Base-by-base conservation (phyloP, 2,797 vertebrate species). In the Menidia menidia region DNA sequence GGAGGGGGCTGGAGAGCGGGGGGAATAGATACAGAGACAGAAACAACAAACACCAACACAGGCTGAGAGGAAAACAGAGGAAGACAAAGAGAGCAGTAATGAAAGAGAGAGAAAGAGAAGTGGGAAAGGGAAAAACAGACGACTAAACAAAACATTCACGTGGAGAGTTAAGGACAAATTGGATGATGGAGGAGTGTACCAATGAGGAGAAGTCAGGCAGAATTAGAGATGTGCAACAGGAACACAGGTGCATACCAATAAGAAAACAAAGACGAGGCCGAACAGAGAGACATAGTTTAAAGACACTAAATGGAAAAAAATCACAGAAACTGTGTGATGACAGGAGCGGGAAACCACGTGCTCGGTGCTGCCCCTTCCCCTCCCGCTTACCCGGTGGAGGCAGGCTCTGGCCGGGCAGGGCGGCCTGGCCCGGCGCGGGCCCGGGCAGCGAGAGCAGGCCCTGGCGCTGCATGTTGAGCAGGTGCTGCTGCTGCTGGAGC, bases 391-490 rank as follows among this genome's bases (percentile, higher is more conserved):
- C 97, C 97, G 92, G 96, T 80, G 95, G 97, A 84, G 96, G 96
- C 92, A 98, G 92, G 73, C 95, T 96, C 81, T 98, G 98, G 90
- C 97, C 96, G 48, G 97, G 97, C 93, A 98, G 96, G 85, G 97
- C 93, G 53, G 97, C 95, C 86, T 98, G 98, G 92, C 92, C 92
- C 3, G 92, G 92, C 15, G 90, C 90, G 2, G 90, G 91, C 83
- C 89, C 91, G 57, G 97, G 98, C 88, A 99, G 95, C 61, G 97
- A 96, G 90, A 99, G 97, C 89, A 99, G 97, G 94, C 98, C 98
- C 95, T 99, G 98, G 87, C 98, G 95, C 95, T 99, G 97, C 92
- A 99, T 97, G 93, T 96, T 99, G 92, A 98, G 96, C 95, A 98
- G 96, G 92, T 98, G 97, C 64, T 99, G 97, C 90, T 99, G 97